Evolutionary conservation across 2,113 vertebrate species (phyloP), one percentile per base, ranked within the genome.

Genomic region (Tor tambroides): DNA sequence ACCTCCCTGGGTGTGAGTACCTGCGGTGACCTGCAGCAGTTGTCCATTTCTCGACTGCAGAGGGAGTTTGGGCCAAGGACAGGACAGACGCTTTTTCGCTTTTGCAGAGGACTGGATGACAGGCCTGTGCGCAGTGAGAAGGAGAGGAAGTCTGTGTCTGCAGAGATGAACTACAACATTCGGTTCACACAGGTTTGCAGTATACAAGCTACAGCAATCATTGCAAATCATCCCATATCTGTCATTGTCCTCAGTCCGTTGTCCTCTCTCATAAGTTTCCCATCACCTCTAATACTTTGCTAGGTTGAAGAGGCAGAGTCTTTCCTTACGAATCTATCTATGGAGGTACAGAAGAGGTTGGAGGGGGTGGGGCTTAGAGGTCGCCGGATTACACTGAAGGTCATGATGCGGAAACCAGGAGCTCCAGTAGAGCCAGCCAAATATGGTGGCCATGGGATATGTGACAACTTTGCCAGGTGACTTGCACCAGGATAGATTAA

Each of bases 101-200:
- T 99, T 92, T 98, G 97, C 91, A 95, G 98, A 83, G 98, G 98
- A 41, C 94, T 99, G 88, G 98, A 99, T 82, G 98, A 99, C 85
- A 93, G 98, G 67, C 97, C 96, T 0, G 96, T 99, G 87, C 95
- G 96, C 91, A 96, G 96, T 51, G 97, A 99, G 89, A 99, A 97
- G 91, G 96, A 97, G 89, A 97, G 98, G 86, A 99, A 99, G 92
- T 99, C 98, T 9, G 95, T 99, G 91, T 99, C 98, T 15, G 98
- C 98, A 17, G 98, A 99, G 91, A 99, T 99, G 94, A 99, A 99
- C 93, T 99, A 99, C 92, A 98, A 98, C 87, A 99, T 99, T 89
- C 96, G 98, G 35, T 99, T 99, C 90, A 96, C 96, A 5, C 94
- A 95, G 96, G 98, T 99, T 65, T 49, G 4, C 8, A 86, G 21